A percentile compares a stretch with the other conserved stretches of the same genome.
Evolutionary conservation across 2,888 invertebrate species (phyloP).

Genomic region (Trachelus stipa): DNA sequence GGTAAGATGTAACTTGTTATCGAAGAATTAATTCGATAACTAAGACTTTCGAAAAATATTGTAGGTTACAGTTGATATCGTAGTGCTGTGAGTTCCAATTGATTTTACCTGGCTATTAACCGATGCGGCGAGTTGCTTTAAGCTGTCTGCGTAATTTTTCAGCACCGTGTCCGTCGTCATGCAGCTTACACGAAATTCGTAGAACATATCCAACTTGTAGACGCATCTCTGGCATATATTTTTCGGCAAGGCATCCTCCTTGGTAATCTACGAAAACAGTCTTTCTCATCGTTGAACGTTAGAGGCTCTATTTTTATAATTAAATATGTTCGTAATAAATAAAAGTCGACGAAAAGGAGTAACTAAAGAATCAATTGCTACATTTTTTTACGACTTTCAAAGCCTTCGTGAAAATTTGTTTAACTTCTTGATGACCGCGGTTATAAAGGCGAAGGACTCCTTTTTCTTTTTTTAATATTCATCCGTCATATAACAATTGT

Average conservation of each 20-base stretch:
- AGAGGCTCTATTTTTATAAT: too few species aligned
- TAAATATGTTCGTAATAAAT: neutral
- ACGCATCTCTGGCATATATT: conserved; percentile 79
- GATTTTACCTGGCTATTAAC: conserved; percentile 75
- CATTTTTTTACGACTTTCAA: neutral
- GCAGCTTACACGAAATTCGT: conserved; percentile 77
- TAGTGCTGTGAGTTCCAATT: neutral
- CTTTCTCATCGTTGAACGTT: neutral
- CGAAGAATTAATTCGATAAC: too few species aligned
- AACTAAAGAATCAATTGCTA: neutral
- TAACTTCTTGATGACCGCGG: too few species aligned
- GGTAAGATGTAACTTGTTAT: too few species aligned
- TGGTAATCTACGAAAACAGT: conserved; percentile 71
- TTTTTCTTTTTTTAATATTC: neutral
- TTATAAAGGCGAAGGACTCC: neutral
- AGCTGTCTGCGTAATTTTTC: conserved; percentile 77
- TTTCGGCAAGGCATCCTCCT: conserved; percentile 79
- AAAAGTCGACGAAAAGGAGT: neutral
- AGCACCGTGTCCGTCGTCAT: conserved; percentile 76
- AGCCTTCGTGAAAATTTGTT: too few species aligned
- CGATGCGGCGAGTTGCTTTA: conserved; percentile 76
- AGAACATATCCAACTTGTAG: conserved; percentile 75
- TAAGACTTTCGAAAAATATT: too few species aligned
- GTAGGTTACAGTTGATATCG: too few species aligned
- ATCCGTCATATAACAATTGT: neutral